These are phyloP conservation scores for Silvanus unidentatus DNA, from an alignment of 2,888 invertebrate species.

Conservation along the genomic window DNA sequence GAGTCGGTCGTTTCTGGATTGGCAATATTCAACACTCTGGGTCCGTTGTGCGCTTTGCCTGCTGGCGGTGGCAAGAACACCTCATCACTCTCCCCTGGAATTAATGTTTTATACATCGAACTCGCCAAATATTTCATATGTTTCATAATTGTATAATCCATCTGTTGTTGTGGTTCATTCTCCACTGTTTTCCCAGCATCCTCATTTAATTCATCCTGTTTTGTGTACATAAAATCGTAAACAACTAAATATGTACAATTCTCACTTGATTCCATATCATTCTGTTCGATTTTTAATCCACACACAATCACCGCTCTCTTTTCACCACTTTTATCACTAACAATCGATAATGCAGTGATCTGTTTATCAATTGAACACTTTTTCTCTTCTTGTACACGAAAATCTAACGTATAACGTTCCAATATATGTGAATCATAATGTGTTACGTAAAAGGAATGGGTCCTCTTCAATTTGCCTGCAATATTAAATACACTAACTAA, in stretches of 20 bases:
- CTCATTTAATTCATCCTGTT: neutral
- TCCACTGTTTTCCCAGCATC: neutral
- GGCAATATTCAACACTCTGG: conserved; percentile 37
- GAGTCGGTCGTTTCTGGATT: conserved; percentile 35
- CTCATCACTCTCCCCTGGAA: conserved; percentile 45
- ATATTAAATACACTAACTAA: conserved; percentile 80
- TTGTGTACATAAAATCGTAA: conserved; percentile 63
- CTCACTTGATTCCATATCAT: conserved; percentile 5
- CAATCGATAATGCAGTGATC: conserved; percentile 47
- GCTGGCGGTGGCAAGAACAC: conserved; percentile 40
- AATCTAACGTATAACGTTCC: conserved; percentile 44
- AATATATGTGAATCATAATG: conserved; percentile 44
- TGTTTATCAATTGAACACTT: conserved; percentile 38
- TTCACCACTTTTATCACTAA: conserved; percentile 33
- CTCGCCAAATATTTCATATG: conserved; percentile 26
- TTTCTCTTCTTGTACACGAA: conserved; percentile 40
- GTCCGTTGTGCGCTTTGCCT: conserved; percentile 35
- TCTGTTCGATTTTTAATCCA: conserved; percentile 43
- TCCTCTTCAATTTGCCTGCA: conserved; percentile 67
- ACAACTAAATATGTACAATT: conserved; percentile 56
- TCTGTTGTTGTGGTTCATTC: neutral
- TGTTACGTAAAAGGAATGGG: conserved; percentile 54
- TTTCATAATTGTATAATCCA: conserved; percentile 20
- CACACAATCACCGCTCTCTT: conserved; percentile 50
- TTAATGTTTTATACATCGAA: conserved; percentile 41